These are phyloP conservation scores for Cephus pygmeus DNA, from an alignment of 2,888 invertebrate genomes.

Conservation along the genomic window DNA sequence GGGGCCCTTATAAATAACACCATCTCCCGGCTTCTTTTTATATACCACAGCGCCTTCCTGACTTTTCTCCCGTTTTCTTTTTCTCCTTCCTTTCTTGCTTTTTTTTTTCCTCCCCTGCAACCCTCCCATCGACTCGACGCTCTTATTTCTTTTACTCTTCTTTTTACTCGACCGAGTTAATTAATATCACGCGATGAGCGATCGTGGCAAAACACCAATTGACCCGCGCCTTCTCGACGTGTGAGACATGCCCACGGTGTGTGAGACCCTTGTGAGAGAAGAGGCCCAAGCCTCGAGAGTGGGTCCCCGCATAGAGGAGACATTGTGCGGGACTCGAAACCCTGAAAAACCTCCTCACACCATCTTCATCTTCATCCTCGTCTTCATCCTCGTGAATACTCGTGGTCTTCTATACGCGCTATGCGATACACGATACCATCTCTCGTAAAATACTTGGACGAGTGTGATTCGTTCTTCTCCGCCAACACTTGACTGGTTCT, in stretches of 20 bases:
- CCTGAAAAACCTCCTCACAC: conserved; percentile 17
- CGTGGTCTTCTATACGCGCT: background rate
- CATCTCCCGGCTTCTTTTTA: conserved; percentile 56
- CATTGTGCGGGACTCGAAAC: conserved; percentile 41
- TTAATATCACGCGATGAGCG: conserved; percentile 64
- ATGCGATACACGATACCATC: conserved; percentile 30
- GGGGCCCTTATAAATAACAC: conserved; percentile 61
- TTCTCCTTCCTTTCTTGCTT: conserved; percentile 8
- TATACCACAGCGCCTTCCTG: conserved; percentile 35
- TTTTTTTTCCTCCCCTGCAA: background rate
- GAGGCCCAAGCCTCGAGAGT: conserved; percentile 10
- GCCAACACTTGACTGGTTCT: conserved; percentile 30
- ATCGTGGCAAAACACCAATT: conserved; percentile 53
- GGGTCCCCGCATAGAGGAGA: conserved; percentile 43
- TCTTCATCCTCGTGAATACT: conserved; percentile 1
- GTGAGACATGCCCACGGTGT: conserved; percentile 14
- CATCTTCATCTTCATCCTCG: conserved; percentile 19
- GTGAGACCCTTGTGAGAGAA: conserved; percentile 11
- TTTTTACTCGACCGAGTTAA: conserved; percentile 47
- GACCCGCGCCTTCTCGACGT: conserved; percentile 7
- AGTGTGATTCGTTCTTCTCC: conserved; percentile 28
- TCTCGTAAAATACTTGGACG: conserved; percentile 5
- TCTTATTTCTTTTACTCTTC: conserved; percentile 17
- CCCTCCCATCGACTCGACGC: background rate
- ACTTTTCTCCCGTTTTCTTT: conserved; percentile 44